Evolutionary conservation across 2,113 vertebrate genomes (phyloP).

Genomic region (Mohoua ochrocephala): DNA sequence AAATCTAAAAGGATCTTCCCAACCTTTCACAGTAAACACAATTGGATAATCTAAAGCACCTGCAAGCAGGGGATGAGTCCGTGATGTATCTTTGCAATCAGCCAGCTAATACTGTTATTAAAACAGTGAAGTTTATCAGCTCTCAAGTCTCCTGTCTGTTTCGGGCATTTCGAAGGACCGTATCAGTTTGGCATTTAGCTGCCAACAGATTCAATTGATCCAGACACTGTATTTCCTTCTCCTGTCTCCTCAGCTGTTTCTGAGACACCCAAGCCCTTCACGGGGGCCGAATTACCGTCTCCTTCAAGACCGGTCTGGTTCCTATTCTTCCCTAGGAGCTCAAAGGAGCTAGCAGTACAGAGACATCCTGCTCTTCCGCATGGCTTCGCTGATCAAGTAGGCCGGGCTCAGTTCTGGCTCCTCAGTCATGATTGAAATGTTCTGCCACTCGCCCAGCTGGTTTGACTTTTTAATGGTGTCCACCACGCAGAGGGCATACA

Average conservation of each 20-base stretch:
- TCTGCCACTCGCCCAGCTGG: constrained; percentile 96
- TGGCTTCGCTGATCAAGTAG: constrained; percentile 96
- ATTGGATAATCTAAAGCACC: constrained; percentile 48
- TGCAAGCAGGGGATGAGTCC: constrained; percentile 37
- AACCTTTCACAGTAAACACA: constrained; percentile 61
- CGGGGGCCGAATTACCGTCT: not conserved
- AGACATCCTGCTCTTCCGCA: constrained; percentile 95
- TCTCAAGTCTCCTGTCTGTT: not conserved
- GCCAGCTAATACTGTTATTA: constrained; percentile 38
- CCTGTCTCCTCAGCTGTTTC: not conserved
- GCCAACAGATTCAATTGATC: not conserved
- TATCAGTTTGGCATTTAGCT: not conserved
- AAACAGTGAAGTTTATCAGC: constrained; percentile 48
- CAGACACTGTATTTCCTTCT: not conserved
- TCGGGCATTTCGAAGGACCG: not conserved
- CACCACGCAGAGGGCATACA: constrained; percentile 95
- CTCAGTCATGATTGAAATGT: constrained; percentile 93
- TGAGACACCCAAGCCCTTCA: not conserved
- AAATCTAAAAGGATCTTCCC: constrained; percentile 49
- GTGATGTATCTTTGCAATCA: not conserved
- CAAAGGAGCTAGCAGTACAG: constrained; percentile 86
- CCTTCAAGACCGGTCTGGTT: constrained; percentile 4
- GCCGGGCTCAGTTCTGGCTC: constrained; percentile 94
- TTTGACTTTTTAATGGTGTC: constrained; percentile 97
- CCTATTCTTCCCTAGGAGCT: not conserved